Conservation (phyloP, 2,888 invertebrate genomes). For the Norana najaformis region DNA sequence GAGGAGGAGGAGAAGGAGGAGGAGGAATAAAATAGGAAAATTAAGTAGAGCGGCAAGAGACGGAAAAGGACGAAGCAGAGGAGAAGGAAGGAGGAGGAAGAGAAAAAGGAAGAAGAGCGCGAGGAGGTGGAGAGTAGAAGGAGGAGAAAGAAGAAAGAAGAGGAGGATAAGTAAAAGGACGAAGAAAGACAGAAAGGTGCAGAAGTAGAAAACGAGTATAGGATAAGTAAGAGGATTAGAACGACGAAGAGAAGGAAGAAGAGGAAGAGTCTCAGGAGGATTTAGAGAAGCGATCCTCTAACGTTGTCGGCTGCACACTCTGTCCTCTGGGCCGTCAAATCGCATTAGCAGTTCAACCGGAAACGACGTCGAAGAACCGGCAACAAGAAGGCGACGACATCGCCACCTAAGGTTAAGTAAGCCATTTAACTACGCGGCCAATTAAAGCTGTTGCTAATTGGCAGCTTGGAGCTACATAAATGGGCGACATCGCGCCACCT, state of each 20-base stretch:
- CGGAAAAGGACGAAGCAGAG: not conserved
- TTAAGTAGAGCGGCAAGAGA: too few species aligned
- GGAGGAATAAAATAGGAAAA: too few species aligned
- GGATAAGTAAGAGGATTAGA: too few species aligned
- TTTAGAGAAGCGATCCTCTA: not conserved
- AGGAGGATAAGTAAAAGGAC: not conserved
- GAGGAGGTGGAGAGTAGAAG: too few species aligned
- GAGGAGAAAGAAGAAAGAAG: not conserved
- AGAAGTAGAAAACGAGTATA: too few species aligned
- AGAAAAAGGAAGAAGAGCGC: not conserved
- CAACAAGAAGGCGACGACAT: not conserved
- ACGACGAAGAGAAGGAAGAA: not conserved
- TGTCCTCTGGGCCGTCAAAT: slow-evolving; percentile 7
- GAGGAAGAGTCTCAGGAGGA: not conserved
- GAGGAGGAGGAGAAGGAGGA: not conserved
- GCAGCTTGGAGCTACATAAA: not conserved
- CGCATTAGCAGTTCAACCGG: slow-evolving; percentile 17
- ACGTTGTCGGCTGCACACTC: too few species aligned
- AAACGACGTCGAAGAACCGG: not conserved
- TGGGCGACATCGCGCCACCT: not conserved
- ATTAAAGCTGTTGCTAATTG: slow-evolving; percentile 1
- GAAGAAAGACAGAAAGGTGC: too few species aligned
- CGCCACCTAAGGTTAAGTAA: not conserved
- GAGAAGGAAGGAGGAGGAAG: not conserved
- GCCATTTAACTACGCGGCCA: not conserved